Evolutionary conservation across 2,888 invertebrate genomes (phyloP).

Genomic region (Drosophila testacea): DNA sequence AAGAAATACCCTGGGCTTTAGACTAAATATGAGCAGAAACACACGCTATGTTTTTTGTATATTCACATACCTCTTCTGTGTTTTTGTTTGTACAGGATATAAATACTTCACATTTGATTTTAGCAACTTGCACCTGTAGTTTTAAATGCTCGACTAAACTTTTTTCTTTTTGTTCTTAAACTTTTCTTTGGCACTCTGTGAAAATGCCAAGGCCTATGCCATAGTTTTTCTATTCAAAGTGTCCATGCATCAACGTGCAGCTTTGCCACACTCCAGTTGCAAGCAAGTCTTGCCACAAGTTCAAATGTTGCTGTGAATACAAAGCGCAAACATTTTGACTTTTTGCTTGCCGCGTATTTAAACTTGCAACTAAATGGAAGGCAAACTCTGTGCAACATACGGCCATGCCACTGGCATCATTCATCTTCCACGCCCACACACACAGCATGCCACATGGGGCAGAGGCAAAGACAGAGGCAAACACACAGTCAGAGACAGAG

Average conservation of each 20-base stretch:
- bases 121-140: neutral
- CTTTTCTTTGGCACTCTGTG: neutral
- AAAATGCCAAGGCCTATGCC: constrained; percentile 54
- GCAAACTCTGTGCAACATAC: constrained; percentile 52
- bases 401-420: constrained; percentile 62
- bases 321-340: constrained; percentile 68
- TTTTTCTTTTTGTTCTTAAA: constrained; percentile 3
- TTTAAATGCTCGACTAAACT: constrained; percentile 2
- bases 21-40: too few relatives aligned
- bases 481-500: constrained; percentile 1
- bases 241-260: constrained; percentile 56
- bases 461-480: neutral
- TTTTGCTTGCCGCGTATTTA: constrained; percentile 62
- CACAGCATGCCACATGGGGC: constrained; percentile 21
- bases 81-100: constrained; percentile 4
- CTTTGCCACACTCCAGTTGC: constrained; percentile 17
- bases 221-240: constrained; percentile 49
- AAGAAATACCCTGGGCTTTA: neutral
- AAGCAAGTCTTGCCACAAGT: constrained; percentile 21
- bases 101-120: neutral
- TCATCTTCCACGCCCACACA: constrained; percentile 61
- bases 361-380: constrained; percentile 70
- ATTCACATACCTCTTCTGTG: neutral
- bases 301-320: constrained; percentile 45
- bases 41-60: neutral